Conservation (phyloP, 92 coral and sea anemone genomes). For the Montipora capitata region DNA sequence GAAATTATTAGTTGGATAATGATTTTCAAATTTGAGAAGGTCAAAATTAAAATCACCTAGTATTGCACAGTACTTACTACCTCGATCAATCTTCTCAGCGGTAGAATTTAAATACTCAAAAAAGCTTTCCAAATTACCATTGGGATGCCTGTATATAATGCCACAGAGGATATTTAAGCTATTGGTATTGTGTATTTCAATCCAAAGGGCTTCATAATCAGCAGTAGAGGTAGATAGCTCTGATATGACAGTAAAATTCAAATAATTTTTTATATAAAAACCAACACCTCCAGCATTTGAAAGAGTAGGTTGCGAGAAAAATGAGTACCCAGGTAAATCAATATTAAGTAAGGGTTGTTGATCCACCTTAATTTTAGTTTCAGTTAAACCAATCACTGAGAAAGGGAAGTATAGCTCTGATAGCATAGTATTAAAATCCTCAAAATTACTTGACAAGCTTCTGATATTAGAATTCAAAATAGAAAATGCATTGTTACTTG, state of each 20-base stretch:
- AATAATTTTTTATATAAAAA: slow-evolving; percentile 39
- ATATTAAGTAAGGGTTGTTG: slow-evolving; percentile 37
- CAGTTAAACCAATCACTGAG: slow-evolving; percentile 76
- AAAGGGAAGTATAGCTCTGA: slow-evolving; percentile 41
- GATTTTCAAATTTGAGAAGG: slow-evolving; percentile 51
- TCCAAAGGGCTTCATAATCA: slow-evolving; percentile 80
- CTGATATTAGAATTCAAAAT: slow-evolving; percentile 28
- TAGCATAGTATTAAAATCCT: slow-evolving; percentile 14
- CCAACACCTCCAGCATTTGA: slow-evolving; percentile 79
- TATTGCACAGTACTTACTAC: background rate
- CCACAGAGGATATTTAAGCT: background rate
- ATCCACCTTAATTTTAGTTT: slow-evolving; percentile 66
- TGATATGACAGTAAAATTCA: slow-evolving; percentile 10
- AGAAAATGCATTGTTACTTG: slow-evolving; percentile 39
- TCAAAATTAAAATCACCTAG: background rate
- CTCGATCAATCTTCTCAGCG: background rate
- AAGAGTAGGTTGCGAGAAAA: slow-evolving; percentile 65
- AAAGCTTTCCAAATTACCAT: background rate
- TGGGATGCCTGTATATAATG: background rate
- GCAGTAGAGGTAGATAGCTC: slow-evolving; percentile 47
- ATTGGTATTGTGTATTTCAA: slow-evolving; percentile 61
- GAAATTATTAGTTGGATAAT: slow-evolving; percentile 30
- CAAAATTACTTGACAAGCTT: slow-evolving; percentile 18
- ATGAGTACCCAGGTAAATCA: slow-evolving; percentile 54
- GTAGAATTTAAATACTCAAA: background rate